Evolutionary conservation across 2,113 vertebrate species (phyloP).

Genomic region (Neopipo cinnamomea): DNA sequence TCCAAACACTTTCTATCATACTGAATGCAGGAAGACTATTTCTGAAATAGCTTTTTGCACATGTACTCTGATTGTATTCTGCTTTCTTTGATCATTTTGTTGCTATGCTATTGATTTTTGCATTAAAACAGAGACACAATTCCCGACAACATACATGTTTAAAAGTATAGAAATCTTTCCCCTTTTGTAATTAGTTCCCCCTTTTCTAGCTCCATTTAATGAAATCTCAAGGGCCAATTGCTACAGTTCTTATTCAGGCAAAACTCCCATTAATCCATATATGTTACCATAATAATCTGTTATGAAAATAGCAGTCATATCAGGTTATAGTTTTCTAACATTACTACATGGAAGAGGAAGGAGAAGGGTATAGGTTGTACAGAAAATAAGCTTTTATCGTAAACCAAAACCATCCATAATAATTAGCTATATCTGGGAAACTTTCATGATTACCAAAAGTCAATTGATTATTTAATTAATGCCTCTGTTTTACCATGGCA

Average conservation of each 20-base stretch:
- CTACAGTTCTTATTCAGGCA: background rate
- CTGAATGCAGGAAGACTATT: background rate
- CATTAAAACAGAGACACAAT: background rate
- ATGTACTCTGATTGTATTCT: background rate
- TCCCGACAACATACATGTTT: background rate
- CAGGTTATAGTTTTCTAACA: background rate
- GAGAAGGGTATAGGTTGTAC: background rate
- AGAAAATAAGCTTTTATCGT: background rate
- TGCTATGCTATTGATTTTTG: conserved; percentile 21
- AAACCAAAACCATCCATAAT: conserved; percentile 30
- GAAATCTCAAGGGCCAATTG: background rate
- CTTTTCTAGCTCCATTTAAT: background rate
- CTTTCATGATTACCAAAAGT: background rate
- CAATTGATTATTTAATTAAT: conserved; percentile 9
- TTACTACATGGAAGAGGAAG: background rate
- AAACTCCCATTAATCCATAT: background rate
- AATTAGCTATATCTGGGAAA: conserved; percentile 3
- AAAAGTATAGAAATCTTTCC: background rate
- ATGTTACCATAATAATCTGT: conserved; percentile 21
- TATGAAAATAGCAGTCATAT: conserved; percentile 26
- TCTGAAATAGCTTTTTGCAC: conserved; percentile 5
- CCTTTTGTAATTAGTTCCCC: background rate
- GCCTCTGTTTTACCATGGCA: background rate
- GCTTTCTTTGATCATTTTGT: conserved; percentile 17
- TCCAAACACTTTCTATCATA: background rate